A percentile compares a stretch with the other conserved stretches of the same genome.
Evolutionary conservation across 2,113 vertebrate species (phyloP).

Genomic region (Trochalopteron elliotii): DNA sequence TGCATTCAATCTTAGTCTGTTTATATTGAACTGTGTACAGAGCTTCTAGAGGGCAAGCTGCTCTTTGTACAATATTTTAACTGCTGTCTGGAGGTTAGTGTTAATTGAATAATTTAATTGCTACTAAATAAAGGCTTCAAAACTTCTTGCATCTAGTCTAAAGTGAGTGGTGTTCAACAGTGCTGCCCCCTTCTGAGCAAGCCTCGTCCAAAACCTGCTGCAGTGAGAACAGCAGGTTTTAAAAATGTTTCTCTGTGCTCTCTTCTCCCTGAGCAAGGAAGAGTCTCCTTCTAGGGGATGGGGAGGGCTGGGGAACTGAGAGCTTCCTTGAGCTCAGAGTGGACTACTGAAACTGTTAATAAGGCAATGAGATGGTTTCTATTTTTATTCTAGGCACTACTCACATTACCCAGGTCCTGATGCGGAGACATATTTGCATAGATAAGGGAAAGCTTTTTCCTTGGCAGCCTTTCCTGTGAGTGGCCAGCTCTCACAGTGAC

Average conservation of each 20-base stretch:
- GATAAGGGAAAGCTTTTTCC: background rate
- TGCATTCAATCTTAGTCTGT: constrained; percentile 57
- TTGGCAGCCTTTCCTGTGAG: background rate
- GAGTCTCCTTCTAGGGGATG: rapidly evolving
- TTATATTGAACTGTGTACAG: constrained; percentile 61
- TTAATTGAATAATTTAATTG: constrained; percentile 72
- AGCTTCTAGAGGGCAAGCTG: constrained; percentile 56
- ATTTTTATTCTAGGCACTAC: background rate
- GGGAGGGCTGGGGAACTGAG: background rate
- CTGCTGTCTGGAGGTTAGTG: constrained; percentile 71
- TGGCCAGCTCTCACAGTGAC: background rate
- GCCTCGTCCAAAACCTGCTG: background rate
- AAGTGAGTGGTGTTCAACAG: background rate
- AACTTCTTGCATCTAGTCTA: constrained; percentile 24
- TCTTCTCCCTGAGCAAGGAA: background rate
- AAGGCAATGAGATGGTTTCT: background rate
- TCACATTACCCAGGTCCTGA: background rate
- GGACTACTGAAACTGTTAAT: background rate
- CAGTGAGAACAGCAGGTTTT: rapidly evolving
- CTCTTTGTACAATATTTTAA: constrained; percentile 72
- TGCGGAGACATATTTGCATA: background rate
- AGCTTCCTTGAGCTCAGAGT: background rate
- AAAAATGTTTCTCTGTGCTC: background rate
- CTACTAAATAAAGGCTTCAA: constrained; percentile 82
- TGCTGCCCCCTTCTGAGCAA: background rate